phyloP scores from a whole-genome alignment of 1,140 invertebrate species.

The Octopus sinensis region DNA sequence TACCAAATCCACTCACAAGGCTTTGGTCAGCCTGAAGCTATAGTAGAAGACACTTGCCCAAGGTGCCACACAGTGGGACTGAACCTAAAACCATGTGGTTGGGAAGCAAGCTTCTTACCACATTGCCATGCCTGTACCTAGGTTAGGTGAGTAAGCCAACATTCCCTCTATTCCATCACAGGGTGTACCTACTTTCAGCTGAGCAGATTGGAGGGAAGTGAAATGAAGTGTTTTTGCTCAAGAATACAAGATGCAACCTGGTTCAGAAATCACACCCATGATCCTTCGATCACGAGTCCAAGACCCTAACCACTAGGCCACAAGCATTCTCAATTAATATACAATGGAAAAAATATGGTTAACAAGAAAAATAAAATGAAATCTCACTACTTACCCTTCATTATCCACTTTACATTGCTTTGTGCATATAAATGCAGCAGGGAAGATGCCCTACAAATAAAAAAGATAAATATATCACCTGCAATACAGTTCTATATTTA shows the following conservation, averaged over 20 bases:
- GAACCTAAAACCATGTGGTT: no score
- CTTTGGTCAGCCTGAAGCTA: no score
- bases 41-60: no score
- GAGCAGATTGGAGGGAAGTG: not conserved
- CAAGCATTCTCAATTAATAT: not conserved
- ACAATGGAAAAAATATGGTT: not conserved
- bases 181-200: no score
- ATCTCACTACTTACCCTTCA: slow-evolving; percentile 62
- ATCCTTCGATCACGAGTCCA: not conserved
- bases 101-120: no score
- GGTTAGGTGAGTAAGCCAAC: no score
- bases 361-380: not conserved
- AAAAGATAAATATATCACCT: slow-evolving; percentile 20
- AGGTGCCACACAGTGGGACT: no score
- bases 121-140: no score
- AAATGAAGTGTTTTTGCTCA: not conserved
- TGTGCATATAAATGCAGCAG: slow-evolving; percentile 71
- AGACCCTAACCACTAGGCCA: not conserved
- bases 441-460: slow-evolving; percentile 74
- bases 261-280: no score
- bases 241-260: not conserved
- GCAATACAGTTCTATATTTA: not conserved
- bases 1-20: no score
- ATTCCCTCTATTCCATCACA: no score
- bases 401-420: slow-evolving; percentile 76